phyloP scores from a whole-genome alignment of 2,113 vertebrate species.

The Calyptommatus sinebrachiatus region DNA sequence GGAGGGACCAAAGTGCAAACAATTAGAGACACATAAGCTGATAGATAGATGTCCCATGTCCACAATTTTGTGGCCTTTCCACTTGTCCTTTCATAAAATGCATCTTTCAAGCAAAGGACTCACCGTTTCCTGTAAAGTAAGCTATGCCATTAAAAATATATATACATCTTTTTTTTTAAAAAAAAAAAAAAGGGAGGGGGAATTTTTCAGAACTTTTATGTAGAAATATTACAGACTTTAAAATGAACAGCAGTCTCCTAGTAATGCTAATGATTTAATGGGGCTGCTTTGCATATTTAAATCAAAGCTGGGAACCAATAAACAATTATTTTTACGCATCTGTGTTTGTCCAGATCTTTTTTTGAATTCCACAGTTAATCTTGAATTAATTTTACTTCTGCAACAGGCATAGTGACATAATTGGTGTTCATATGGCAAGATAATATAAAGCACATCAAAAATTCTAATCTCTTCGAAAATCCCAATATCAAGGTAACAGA shows the following conservation, averaged over 20 bases:
- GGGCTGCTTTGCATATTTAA: conserved; percentile 59
- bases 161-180: too few species aligned
- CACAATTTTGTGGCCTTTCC: background rate
- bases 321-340: conserved; percentile 67
- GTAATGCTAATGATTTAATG: conserved; percentile 50
- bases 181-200: too few species aligned
- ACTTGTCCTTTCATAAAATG: too few species aligned
- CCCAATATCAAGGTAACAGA: conserved; percentile 62
- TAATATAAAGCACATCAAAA: conserved; percentile 48
- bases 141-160: too few species aligned
- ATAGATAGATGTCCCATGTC: too few species aligned
- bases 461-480: conserved; percentile 60
- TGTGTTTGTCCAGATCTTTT: conserved; percentile 44
- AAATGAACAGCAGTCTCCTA: conserved; percentile 23
- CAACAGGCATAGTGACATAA: conserved; percentile 56
- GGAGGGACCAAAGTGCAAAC: too few species aligned
- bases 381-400: conserved; percentile 67
- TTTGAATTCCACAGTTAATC: conserved; percentile 64
- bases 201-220: background rate
- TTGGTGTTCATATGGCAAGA: conserved; percentile 54
- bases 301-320: conserved; percentile 64
- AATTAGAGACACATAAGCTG: too few species aligned
- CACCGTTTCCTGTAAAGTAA: too few species aligned
- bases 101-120: too few species aligned
- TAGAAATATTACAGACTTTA: conserved; percentile 9